These are phyloP conservation scores for Stegodyphus mimosarum DNA, from an alignment of 1,140 invertebrate genomes.

Conservation along the genomic window DNA sequence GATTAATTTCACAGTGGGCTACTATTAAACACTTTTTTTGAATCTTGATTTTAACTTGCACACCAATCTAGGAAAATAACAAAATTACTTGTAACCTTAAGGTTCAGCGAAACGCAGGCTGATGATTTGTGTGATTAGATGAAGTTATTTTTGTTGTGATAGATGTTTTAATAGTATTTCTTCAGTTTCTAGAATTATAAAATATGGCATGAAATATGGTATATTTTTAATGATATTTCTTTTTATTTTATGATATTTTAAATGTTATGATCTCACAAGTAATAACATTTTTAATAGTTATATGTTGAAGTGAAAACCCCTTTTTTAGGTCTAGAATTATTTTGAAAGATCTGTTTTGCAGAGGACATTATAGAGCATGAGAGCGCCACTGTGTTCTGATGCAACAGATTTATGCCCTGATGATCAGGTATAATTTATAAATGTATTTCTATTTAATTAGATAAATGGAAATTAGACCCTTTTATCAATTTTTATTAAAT, in stretches of 20 bases:
- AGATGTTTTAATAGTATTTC: too few relatives aligned
- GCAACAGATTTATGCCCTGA: conserved; percentile 43
- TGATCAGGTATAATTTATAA: conserved; percentile 25
- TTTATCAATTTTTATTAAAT: not conserved
- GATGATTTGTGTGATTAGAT: not conserved
- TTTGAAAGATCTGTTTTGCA: too few relatives aligned
- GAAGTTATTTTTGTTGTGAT: not conserved
- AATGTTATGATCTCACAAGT: too few relatives aligned
- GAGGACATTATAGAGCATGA: conserved; percentile 23
- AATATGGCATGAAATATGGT: too few relatives aligned
- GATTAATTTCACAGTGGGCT: not conserved
- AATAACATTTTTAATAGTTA: too few relatives aligned
- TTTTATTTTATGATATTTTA: too few relatives aligned
- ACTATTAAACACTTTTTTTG: not conserved
- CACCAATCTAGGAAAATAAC: not conserved
- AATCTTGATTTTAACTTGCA: not conserved
- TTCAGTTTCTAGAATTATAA: too few relatives aligned
- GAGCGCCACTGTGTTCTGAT: conserved; percentile 55
- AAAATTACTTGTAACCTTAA: not conserved
- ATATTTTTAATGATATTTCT: too few relatives aligned
- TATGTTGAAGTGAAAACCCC: too few relatives aligned
- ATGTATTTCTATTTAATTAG: not conserved
- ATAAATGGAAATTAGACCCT: not conserved
- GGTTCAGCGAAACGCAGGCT: not conserved
- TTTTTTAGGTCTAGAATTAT: too few relatives aligned